Evolutionary conservation across 2,888 invertebrate genomes (phyloP).

Genomic region (Acleris sparsana): DNA sequence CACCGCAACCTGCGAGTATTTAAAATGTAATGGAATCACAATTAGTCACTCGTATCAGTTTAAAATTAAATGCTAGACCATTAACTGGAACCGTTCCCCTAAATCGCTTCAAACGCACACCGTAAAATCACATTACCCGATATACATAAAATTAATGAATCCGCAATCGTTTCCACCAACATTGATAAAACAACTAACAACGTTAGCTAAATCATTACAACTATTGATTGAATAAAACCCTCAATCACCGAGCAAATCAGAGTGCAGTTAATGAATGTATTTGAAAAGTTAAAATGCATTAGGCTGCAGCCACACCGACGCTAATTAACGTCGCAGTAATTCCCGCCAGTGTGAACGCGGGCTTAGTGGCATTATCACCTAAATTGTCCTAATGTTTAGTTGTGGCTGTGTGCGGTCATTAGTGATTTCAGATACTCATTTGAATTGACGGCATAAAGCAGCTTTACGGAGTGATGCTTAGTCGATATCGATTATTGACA

Average conservation of each 20-base stretch:
- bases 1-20: no score
- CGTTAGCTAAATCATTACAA: constrained; percentile 52
- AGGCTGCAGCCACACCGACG: constrained; percentile 62
- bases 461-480: constrained; percentile 3
- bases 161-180: constrained; percentile 21
- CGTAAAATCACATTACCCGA: constrained; percentile 16
- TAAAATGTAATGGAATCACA: no score
- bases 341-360: constrained; percentile 66
- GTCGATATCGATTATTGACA: not conserved
- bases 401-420: constrained; percentile 60
- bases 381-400: constrained; percentile 80
- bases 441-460: constrained; percentile 30
- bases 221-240: constrained; percentile 55
- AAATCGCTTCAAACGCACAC: constrained; percentile 5
- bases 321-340: constrained; percentile 75
- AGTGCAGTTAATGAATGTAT: constrained; percentile 72
- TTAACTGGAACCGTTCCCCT: not conserved
- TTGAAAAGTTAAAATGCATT: constrained; percentile 80
- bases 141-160: constrained; percentile 10
- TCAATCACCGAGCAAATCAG: constrained; percentile 70
- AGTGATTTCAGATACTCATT: constrained; percentile 55
- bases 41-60: no score
- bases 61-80: not conserved
- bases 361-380: constrained; percentile 79
- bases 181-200: constrained; percentile 37